A percentile compares a stretch with the other conserved stretches of the same genome.
Conservation (phyloP, 2,888 invertebrate species). For the Stenoptilia bipunctidactyla region DNA sequence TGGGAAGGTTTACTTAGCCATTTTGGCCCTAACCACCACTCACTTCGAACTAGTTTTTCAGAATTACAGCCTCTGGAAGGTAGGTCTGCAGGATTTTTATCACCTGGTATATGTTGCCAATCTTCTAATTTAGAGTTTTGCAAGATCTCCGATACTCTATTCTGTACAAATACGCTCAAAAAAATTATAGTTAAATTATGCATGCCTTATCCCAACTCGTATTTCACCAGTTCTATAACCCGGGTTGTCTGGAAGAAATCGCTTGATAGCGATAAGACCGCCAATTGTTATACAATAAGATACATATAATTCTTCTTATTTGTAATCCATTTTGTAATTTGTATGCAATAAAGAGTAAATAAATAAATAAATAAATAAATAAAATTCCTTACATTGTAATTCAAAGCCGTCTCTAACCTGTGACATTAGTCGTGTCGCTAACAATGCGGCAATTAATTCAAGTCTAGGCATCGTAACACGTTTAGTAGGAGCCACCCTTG, state of each 20-base stretch:
- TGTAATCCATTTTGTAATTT: too few species aligned
- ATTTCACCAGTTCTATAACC: too few species aligned
- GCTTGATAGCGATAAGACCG: too few species aligned
- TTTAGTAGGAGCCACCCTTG: constrained; percentile 7
- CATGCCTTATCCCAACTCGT: neutral
- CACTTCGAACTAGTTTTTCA: neutral
- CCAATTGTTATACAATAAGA: too few species aligned
- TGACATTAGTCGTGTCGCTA: neutral
- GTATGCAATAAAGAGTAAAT: too few species aligned
- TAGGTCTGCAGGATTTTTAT: constrained; percentile 1
- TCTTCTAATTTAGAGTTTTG: neutral
- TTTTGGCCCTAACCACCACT: neutral
- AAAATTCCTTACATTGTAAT: neutral
- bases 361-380: too few species aligned
- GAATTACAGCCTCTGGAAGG: constrained; percentile 1
- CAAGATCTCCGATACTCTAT: constrained; percentile 3
- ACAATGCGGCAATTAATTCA: neutral
- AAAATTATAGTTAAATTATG: neutral
- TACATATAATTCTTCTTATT: too few species aligned
- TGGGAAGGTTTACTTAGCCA: neutral
- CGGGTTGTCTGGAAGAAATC: too few species aligned
- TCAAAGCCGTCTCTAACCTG: neutral
- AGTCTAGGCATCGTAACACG: constrained; percentile 3
- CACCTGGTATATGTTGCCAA: constrained; percentile 3
- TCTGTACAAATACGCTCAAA: constrained; percentile 1